Evolutionary conservation across 2,888 invertebrate genomes (phyloP).

Genomic region (Scaeva pyrastri): DNA sequence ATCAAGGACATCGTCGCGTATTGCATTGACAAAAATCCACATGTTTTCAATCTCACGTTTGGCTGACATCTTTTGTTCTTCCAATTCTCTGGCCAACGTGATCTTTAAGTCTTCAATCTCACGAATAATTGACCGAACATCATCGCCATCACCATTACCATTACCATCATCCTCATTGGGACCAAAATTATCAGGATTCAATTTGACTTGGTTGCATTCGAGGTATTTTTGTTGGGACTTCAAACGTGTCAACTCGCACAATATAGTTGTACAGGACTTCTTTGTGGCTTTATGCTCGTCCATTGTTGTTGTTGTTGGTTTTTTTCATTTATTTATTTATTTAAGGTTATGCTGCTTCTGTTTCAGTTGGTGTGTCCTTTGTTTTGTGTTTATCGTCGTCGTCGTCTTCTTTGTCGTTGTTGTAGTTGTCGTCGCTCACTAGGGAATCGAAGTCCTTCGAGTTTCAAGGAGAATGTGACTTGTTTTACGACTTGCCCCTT

Average conservation of each 20-base stretch:
- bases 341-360: slow-evolving; percentile 36
- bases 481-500: slow-evolving; percentile 77
- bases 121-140: slow-evolving; percentile 72
- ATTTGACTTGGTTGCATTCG: slow-evolving; percentile 82
- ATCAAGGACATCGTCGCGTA: slow-evolving; percentile 79
- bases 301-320: slow-evolving; percentile 29
- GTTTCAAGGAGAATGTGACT: slow-evolving; percentile 69
- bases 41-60: slow-evolving; percentile 80
- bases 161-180: slow-evolving; percentile 45
- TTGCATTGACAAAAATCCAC: slow-evolving; percentile 79
- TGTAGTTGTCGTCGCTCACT: slow-evolving; percentile 29
- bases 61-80: slow-evolving; percentile 77
- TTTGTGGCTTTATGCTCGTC: slow-evolving; percentile 59
- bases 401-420: neutral
- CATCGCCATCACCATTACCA: slow-evolving; percentile 52
- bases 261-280: slow-evolving; percentile 79
- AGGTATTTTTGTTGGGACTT: slow-evolving; percentile 83
- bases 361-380: slow-evolving; percentile 76
- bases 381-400: slow-evolving; percentile 48
- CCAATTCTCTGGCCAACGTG: slow-evolving; percentile 78
- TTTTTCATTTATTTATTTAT: slow-evolving; percentile 24
- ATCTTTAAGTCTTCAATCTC: slow-evolving; percentile 81
- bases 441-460: slow-evolving; percentile 52
- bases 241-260: slow-evolving; percentile 82
- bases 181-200: slow-evolving; percentile 80